Evolutionary conservation across 2,888 invertebrate species (phyloP), one percentile per base, ranked within the genome.

Genomic region (Dicycla oo): DNA sequence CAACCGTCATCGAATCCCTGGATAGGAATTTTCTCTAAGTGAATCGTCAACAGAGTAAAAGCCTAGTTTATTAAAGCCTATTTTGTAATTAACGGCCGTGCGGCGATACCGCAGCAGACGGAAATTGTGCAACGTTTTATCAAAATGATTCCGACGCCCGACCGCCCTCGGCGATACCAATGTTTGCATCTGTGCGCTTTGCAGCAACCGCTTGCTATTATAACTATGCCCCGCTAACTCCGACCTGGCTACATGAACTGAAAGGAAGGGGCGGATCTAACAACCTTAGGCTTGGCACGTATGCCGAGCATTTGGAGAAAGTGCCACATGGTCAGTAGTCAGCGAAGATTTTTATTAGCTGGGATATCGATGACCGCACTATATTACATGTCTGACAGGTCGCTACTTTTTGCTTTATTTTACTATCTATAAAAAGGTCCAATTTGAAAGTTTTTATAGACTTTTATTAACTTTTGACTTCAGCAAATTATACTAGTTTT

Each of bases 61-160:
- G 82, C 47, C 75, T 81, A 82, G 84, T 87, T 87, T 86, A 88
- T 88, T 88, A 90, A 86, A 79, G 73, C 77, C 78, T 81, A 82
- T 81, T 84, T 86, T 85, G 86, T 87, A 88, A 91, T 90, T 87
- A 88, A 86, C 83, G 80, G 78, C 78, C 54, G 72, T 78, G 79
- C 78, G 78, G 83, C 66, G 80, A 83, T 79, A 80, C 82, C 85
- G 79, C 87, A 88, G 86, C 87, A 88, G 78, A 84, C 89, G 93
- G 93, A 94, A 93, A 93, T 93, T 92, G 91, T 91, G 91, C 88
- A 90, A 86, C 90, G 92, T 92, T 94, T 91, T 93, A 94, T 94
- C 93, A 92, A 92, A 94, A 92, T 88, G 88, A 84, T 91, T 90
- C 91, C 89, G 87, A 84, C 83, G 86, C 85, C 75, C 81, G 83